Percentiles rank a stretch among this genome's conserved stretches.
Evolutionary conservation across 2,113 vertebrate species (phyloP).

Genomic region (Oophaga pumilio): DNA sequence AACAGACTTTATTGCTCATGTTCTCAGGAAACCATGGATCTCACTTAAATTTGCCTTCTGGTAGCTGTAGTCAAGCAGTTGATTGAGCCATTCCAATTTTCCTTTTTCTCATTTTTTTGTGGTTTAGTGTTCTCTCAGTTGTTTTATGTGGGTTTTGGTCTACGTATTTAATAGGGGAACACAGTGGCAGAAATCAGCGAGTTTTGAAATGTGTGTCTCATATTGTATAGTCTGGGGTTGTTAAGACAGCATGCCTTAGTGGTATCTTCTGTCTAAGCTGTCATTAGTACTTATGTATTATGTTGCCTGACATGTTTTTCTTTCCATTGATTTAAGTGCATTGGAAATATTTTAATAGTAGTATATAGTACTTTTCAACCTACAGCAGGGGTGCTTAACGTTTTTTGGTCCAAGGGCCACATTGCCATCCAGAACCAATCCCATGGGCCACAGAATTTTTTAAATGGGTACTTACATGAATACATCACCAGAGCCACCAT

Average conservation of each 20-base stretch:
- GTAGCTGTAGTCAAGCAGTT: background rate
- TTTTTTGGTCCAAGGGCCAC: too few relatives aligned
- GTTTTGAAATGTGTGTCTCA: background rate
- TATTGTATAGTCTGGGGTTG: slow-evolving; percentile 13
- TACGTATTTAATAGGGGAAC: background rate
- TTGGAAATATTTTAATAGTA: background rate
- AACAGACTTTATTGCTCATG: slow-evolving; percentile 62
- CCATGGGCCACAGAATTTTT: too few relatives aligned
- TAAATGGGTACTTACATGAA: too few relatives aligned
- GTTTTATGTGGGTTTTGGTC: slow-evolving; percentile 20
- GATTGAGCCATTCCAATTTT: slow-evolving; percentile 55
- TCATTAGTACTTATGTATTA: background rate
- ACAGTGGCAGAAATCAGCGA: background rate
- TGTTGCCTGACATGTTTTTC: background rate
- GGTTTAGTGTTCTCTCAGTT: slow-evolving; percentile 43
- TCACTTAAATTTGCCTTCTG: slow-evolving; percentile 57
- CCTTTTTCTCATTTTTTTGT: slow-evolving; percentile 55
- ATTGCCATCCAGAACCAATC: too few relatives aligned
- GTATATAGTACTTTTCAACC: background rate
- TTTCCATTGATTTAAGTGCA: background rate
- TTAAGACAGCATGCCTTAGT: background rate
- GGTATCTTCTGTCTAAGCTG: background rate
- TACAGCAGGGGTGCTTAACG: background rate
- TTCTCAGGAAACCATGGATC: slow-evolving; percentile 63
- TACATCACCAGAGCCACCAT: too few relatives aligned